Base-by-base conservation (phyloP, 2,888 invertebrate species). In the Nymphalis urticae region DNA sequence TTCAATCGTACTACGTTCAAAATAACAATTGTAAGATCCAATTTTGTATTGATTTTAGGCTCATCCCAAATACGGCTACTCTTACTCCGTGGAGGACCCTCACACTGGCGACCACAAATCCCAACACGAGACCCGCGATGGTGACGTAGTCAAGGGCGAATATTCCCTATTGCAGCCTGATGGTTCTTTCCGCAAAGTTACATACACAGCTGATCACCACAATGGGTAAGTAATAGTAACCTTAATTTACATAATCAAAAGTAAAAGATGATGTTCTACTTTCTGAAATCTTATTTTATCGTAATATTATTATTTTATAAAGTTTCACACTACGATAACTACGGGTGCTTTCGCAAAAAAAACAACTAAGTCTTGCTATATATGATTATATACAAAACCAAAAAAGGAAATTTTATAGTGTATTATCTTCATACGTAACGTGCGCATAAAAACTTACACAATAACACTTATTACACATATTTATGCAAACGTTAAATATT, bases 41-140 rank as follows among this genome's bases (percentile, higher is more conserved):
- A 19, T 51, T 19, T 21, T n/a, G 16, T 4, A 17, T 21, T 62
- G 8, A 36, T 67, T 80, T 78, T 82, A 92, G 93, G 90, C 93
- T 76, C 89, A 93, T 75, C 92, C 92, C 27, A 92, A 92, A 85
- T 93, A 93, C 74, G 89, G 89, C 32, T 94, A 93, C 84, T 93
- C 93, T 1, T 94, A 94, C 85, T 94, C 94, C 75, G 94, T 94
- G 60, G 90, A 93, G 75, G 94, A 94, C 80, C 93, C 93, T 17
- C 94, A 94, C 83, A 94, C 94, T 71, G 94, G 94, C 0, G 94
- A 94, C 86, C 92, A 93, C 84, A 94, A 94, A 81, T 89, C 90
- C 72, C 94, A 94, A 82, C 93, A 94, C 75, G 94, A 94, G 78
- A 85, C 83, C 42, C 89, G 93, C 48, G 94, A 94, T 61, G 94